Base-by-base conservation (phyloP, 2,888 invertebrate genomes). In the Leptopilina myrica region DNA sequence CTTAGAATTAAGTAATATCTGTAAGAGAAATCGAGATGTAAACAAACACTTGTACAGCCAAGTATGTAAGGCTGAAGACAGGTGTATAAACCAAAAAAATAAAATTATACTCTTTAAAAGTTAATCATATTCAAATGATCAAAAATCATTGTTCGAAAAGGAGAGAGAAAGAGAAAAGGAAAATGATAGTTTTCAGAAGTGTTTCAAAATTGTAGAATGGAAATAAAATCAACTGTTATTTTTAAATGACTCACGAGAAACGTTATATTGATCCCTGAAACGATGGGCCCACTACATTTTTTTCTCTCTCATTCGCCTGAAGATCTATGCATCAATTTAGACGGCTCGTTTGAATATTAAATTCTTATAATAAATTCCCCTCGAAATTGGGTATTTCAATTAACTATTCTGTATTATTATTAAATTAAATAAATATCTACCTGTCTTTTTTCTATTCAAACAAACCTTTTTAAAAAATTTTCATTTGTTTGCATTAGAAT, bases 211-310 rank as follows among this genome's bases (percentile, higher is more conserved):
- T 62, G 0, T n/a, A 6, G 20, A 62, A 15, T 20, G 62, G 62
- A 62, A 62, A 62, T 62, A 8, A 15, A 3, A 20, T 33, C 14
- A 53, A 53, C 26, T 53, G 33, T 73, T 73, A 73, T 59, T 56
- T 56, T 40, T 11, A 56, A 56, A 33, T 14, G 73, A 73, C 53
- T 56, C 73, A 59, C 26, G 12, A 69, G 53, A 33, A 69, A 69
- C 69, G 49, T 53, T 73, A 33, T n/a, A 33, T 56, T 73, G 26
- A 59, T 73, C 73, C n/a, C 53, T 56, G 56, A 73, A 73, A 26
- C 33, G 12, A 20, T 56, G n/a, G n/a, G 15, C 33, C 33, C 9
- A 33, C 56, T 14, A 53, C 1, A 8, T n/a, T 56, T 73, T 20
- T 56, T 26, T 56, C 9, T 53, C 20, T 67, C 20, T 12, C 2